These are phyloP conservation scores for Oscheius sp. DNA, from an alignment of 2,888 invertebrate genomes.

Conservation along the genomic window DNA sequence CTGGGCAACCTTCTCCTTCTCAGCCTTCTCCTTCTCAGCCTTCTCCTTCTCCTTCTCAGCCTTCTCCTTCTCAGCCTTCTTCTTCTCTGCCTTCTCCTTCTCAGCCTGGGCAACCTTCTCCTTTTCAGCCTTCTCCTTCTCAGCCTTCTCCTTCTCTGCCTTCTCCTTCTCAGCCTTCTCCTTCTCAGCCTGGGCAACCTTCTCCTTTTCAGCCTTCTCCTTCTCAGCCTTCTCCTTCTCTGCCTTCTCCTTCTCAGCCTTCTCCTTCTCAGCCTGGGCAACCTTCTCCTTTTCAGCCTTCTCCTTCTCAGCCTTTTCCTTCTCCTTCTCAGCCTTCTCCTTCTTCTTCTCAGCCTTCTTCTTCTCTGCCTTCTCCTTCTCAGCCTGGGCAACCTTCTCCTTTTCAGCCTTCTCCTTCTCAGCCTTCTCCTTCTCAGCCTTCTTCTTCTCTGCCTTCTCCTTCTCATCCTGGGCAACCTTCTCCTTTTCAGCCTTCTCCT, in stretches of 20 bases:
- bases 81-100: no score
- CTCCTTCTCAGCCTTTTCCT: constrained; percentile 12
- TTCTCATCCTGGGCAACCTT: neutral
- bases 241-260: neutral
- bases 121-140: neutral
- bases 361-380: no score
- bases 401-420: neutral
- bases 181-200: neutral
- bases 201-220: constrained; percentile 38
- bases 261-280: no score
- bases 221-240: constrained; percentile 46
- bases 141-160: neutral
- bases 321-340: neutral
- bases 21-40: no score
- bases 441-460: no score
- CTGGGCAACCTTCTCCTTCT: no score
- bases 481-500: neutral
- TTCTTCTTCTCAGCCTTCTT: no score
- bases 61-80: neutral
- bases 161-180: no score
- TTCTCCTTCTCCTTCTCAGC: neutral
- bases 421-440: no score
- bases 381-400: neutral
- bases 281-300: no score
- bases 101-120: neutral